A percentile compares a stretch with the other conserved stretches of the same genome.
These are phyloP conservation scores for Hyla sarda DNA, from an alignment of 2,113 vertebrate genomes.

Conservation along the genomic window DNA sequence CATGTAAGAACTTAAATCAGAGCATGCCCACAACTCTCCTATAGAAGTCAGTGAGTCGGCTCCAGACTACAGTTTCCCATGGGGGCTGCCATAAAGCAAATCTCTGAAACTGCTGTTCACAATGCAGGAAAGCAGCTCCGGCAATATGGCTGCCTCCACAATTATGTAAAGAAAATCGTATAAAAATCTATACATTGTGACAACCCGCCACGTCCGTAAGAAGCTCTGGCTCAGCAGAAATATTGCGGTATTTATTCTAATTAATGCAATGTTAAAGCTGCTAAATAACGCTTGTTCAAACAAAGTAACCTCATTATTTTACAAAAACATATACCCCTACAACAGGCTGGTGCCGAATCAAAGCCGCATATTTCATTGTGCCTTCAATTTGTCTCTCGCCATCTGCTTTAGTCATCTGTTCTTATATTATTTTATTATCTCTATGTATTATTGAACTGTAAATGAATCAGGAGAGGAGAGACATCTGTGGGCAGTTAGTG, in stretches of 20 bases:
- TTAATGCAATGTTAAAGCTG: conserved; percentile 1
- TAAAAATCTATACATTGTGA: too few relatives aligned
- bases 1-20: too few relatives aligned
- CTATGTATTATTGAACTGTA: conserved; percentile 69
- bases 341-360: conserved; percentile 18
- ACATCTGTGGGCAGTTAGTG: conserved; percentile 63
- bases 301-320: conserved; percentile 44
- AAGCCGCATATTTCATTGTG: conserved; percentile 68
- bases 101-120: too few relatives aligned
- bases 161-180: too few relatives aligned
- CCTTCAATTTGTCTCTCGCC: conserved; percentile 71
- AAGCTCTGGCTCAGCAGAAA: background rate
- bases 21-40: too few relatives aligned
- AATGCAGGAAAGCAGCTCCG: too few relatives aligned
- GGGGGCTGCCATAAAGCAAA: too few relatives aligned
- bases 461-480: conserved; percentile 66
- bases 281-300: conserved; percentile 32
- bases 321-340: conserved; percentile 8
- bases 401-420: conserved; percentile 77
- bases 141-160: too few relatives aligned
- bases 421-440: conserved; percentile 70
- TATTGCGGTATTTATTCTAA: conserved; percentile 13
- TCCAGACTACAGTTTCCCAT: too few relatives aligned
- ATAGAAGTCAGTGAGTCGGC: too few relatives aligned
- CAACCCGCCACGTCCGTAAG: too few relatives aligned